Evolutionary conservation across 2,113 vertebrate genomes (phyloP), one percentile per base, ranked within the genome.

Genomic region (Ciconia boyciana): DNA sequence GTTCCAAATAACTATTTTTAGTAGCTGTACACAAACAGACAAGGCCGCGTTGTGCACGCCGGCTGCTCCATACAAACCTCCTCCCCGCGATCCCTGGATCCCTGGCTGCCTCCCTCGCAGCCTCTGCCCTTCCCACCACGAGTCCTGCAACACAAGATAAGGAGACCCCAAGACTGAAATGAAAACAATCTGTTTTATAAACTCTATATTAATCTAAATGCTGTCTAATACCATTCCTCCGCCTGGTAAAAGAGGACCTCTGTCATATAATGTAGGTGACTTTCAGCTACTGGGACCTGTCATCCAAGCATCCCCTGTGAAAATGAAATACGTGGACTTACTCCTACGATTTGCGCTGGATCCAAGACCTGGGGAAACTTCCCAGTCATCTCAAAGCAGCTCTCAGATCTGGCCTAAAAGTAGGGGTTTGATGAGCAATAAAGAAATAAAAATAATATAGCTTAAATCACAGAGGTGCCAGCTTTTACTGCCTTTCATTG

Each of bases 401-500:
- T 94, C 54, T 76, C 32, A 2, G 49, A 81, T 72, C 36, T 12
- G 8, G 39, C 22, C 32, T 76, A 79, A 71, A 94, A 94, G 91
- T 22, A 88, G 20, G 17, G 49, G 75, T 69, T 66, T 85, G 74
- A 83, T 84, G 29, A 94, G 62, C 83, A 94, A 89, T 94, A 96
- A 91, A 72, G 58, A 89, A 97, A 79, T 6, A 5, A 87, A 78
- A 95, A 92, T 81, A 97, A 83, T 83, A 85, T 3, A 55, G 26
- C 55, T 86, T 74, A 95, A 96, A 83, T 64, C 94, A 74, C 96
- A 89, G 80, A 93, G 81, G 90, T 96, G 76, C 83, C 49, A 92
- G 65, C n/a, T 95, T 92, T 92, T 89, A 95, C 83, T 94, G 77
- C 70, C 41, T 92, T 94, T 91, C 95, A 95, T 61, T 74, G 83